phyloP scores from a whole-genome alignment of 1,140 invertebrate species.

The Liolophura sinensis region DNA sequence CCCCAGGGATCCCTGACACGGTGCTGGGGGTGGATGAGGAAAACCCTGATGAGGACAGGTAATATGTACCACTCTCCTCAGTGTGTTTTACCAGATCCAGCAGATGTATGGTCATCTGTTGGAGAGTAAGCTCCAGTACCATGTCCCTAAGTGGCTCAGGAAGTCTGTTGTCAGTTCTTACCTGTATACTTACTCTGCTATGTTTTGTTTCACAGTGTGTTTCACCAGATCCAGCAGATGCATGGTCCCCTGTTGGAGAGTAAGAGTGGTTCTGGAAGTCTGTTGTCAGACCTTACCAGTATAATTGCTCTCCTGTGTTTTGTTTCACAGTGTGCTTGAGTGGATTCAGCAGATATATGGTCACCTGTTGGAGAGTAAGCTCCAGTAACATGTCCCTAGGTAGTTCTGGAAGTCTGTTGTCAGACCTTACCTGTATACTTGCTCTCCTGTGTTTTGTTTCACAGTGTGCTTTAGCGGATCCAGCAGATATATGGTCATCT shows the following conservation, averaged over 20 bases:
- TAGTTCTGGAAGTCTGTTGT: conserved; percentile 47
- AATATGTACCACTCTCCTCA: too few relatives aligned
- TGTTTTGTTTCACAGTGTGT: conserved; percentile 42
- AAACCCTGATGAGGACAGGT: conserved; percentile 54
- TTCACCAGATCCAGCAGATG: conserved; percentile 55
- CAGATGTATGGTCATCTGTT: conserved; percentile 56
- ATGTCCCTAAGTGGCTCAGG: conserved; percentile 57
- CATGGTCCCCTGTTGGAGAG: conserved; percentile 56
- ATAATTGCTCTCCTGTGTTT: conserved; percentile 8
- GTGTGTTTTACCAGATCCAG: conserved; percentile 56
- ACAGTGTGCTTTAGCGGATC: conserved; percentile 54
- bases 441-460: conserved; percentile 13
- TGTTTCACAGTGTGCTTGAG: conserved; percentile 53
- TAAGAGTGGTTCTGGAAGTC: conserved; percentile 54
- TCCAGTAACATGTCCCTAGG: conserved; percentile 56
- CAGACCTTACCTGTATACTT: too few relatives aligned
- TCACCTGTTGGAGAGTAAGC: conserved; percentile 52
- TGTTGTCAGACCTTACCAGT: conserved; percentile 44
- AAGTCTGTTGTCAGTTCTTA: conserved; percentile 17
- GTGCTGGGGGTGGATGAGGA: conserved; percentile 46
- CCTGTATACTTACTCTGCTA: not conserved
- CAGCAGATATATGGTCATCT: conserved; percentile 57
- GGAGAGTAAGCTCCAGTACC: conserved; percentile 53
- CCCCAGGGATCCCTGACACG: conserved; percentile 51
- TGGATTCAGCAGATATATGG: conserved; percentile 57